These are phyloP conservation scores for Porites cylindrica DNA, from an alignment of 92 coral and sea anemone species.

Conservation along the genomic window DNA sequence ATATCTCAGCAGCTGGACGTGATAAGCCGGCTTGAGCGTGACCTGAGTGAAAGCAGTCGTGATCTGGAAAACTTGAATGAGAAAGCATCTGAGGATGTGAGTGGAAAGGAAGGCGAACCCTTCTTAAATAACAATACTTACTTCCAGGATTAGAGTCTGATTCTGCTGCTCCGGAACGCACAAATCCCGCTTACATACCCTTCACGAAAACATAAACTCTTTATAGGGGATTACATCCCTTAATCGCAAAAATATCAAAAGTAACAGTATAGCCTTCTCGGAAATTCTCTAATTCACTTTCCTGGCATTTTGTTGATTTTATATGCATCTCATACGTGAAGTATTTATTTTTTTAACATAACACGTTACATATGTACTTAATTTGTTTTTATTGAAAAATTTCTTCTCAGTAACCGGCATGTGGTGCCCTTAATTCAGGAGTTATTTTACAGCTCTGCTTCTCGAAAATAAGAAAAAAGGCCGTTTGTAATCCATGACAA, in stretches of 20 bases:
- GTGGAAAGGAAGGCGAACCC: conserved; percentile 53
- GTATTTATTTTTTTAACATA: not conserved
- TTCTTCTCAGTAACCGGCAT: not conserved
- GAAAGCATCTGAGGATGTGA: conserved; percentile 92
- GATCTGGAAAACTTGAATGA: conserved; percentile 78
- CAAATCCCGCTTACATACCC: not conserved
- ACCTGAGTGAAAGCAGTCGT: conserved; percentile 78
- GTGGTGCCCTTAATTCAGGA: too few relatives aligned
- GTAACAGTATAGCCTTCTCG: not conserved
- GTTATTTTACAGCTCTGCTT: too few relatives aligned
- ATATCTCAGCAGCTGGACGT: conserved; percentile 92
- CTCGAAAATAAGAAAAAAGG: too few relatives aligned
- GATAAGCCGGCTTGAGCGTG: conserved; percentile 91
- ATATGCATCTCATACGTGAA: not conserved
- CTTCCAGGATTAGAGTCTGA: conserved; percentile 23
- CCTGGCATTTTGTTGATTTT: not conserved
- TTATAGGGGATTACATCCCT: not conserved
- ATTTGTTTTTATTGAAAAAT: not conserved
- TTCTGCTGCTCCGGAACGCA: not conserved
- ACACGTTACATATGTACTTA: not conserved
- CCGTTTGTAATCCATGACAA: too few relatives aligned
- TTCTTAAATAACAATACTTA: conserved; percentile 32
- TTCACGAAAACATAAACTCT: not conserved
- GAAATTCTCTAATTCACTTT: not conserved
- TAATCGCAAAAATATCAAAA: not conserved